Conservation (phyloP, 1,140 invertebrate species). For the Pseudomyrmex dendroicus region DNA sequence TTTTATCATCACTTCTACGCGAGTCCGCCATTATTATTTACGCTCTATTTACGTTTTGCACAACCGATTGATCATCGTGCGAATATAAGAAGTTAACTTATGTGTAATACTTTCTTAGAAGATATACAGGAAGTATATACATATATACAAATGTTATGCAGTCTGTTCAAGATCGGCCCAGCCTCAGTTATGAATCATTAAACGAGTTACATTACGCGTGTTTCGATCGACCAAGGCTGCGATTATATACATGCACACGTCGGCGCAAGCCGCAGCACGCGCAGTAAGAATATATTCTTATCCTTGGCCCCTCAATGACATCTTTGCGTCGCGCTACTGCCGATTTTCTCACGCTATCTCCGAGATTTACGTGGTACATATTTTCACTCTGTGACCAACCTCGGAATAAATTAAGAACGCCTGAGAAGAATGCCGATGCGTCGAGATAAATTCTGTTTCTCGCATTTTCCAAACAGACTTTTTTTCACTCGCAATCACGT, state of each 20-base stretch:
- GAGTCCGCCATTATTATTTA: no score
- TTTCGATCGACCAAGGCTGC: constrained; percentile 64
- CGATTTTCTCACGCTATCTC: constrained; percentile 74
- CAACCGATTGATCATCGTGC: not conserved
- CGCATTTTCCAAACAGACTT: no score
- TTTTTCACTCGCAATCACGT: not conserved
- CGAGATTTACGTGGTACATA: constrained; percentile 22
- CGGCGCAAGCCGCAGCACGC: not conserved
- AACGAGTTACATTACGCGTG: constrained; percentile 69
- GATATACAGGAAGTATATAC: not conserved
- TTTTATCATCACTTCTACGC: no score
- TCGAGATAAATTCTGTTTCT: not conserved
- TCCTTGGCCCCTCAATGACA: constrained; percentile 75
- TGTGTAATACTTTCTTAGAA: not conserved
- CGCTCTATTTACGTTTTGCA: constrained; percentile 20
- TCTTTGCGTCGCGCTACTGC: constrained; percentile 50
- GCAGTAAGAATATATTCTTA: constrained; percentile 57
- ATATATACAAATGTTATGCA: constrained; percentile 8
- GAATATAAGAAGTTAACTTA: no score
- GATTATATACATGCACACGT: constrained; percentile 53
- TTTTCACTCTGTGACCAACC: constrained; percentile 52
- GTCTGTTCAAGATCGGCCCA: constrained; percentile 44
- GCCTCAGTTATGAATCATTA: constrained; percentile 77
- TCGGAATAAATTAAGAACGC: constrained; percentile 49
- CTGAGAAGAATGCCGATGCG: constrained; percentile 36